Evolutionary conservation across 2,888 invertebrate species (phyloP), one percentile per base, ranked within the genome.

Genomic region (Stenolophus ochropezus): DNA sequence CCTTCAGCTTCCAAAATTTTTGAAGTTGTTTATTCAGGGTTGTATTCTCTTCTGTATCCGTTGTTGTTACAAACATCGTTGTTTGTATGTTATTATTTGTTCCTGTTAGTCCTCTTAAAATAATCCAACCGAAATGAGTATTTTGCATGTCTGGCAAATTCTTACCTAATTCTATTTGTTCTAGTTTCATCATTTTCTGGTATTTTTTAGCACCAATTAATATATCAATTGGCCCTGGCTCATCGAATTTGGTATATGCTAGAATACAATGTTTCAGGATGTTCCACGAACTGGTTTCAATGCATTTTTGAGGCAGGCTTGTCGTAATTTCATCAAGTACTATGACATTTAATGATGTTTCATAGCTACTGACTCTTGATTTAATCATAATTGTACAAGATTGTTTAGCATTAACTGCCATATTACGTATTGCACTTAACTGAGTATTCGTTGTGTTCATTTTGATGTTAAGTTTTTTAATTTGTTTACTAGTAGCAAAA

Each of bases 1-100:
- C 65, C n/a, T 65, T 27, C 8, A 71, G 11, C 6, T 71, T 71
- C 47, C 71, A 71, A 65, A 27, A 65, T 25, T 25, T 33, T 27
- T 25, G 14, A 23, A 65, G n/a, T 33, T 65, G 25, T n/a, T 14
- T 2, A 61, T 65, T 2, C 16, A 27, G 27, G 14, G 11, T 14
- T 21, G 16, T 56, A 18, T 56, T 5, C 16, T 3, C 16, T 18
- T 56, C 21, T 4, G 27, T 23, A 1, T 25, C 8, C 23, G 27
- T 23, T 8, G 16, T 65, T 16, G 18, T 11, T 27, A 23, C 14
- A 27, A 16, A 6, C 5, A 16, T 56, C 11, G 18, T 56, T 8
- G 6, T 20, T 56, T 56, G 8, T 18, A 3, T 53, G 16, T 56
- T 25, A 27, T 61, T 3, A 27, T 21, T 61, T 25, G 61, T 61